Evolutionary conservation across 1,140 invertebrate genomes (phyloP).

Genomic region (Lucilia sericata): DNA sequence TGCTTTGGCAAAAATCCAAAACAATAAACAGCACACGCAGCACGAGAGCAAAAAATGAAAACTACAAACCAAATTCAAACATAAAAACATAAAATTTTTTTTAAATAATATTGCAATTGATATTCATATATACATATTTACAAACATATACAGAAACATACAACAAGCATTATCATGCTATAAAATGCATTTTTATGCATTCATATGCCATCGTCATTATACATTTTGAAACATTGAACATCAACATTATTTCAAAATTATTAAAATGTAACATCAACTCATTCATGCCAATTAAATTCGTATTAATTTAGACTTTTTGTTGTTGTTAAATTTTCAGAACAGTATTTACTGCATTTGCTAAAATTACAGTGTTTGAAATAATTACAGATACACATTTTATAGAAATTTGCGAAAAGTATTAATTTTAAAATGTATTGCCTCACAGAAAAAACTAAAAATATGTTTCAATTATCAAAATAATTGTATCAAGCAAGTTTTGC

Average conservation of each 20-base stretch:
- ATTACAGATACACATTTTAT: background rate
- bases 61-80: background rate
- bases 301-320: slow-evolving; percentile 13
- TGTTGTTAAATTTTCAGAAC: background rate
- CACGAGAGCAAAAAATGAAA: background rate
- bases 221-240: slow-evolving; percentile 6
- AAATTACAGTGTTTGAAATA: background rate
- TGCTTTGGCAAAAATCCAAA: slow-evolving; percentile 40
- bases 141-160: background rate
- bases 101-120: slow-evolving; percentile 33
- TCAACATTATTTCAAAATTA: slow-evolving; percentile 1
- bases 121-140: background rate
- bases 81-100: background rate
- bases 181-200: background rate
- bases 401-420: too few species aligned
- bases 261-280: slow-evolving; percentile 12
- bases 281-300: slow-evolving; percentile 11
- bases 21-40: slow-evolving; percentile 29
- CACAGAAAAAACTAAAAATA: too few species aligned
- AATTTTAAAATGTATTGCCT: too few species aligned
- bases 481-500: too few species aligned
- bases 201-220: slow-evolving; percentile 10
- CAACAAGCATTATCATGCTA: background rate
- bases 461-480: too few species aligned
- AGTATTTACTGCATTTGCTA: background rate